Evolutionary conservation across 2,113 vertebrate species (phyloP).

Genomic region (Laterallus jamaicensis): DNA sequence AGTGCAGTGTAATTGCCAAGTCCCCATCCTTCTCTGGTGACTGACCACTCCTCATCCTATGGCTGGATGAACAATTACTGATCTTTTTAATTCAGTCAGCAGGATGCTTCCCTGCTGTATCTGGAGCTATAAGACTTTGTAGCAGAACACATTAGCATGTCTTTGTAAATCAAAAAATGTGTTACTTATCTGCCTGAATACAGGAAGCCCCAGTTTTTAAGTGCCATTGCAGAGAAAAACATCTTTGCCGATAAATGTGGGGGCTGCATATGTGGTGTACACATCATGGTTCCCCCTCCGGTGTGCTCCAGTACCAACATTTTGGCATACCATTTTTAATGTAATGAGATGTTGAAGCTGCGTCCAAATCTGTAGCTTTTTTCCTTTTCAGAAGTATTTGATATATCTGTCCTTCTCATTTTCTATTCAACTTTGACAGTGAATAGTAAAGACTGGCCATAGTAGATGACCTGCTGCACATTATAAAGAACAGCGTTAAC

Average conservation of each 20-base stretch:
- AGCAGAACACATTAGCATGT: not conserved
- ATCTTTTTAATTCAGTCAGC: not conserved
- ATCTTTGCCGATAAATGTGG: not conserved
- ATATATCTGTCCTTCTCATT: not conserved
- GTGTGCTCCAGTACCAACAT: accelerated
- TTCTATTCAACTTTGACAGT: not conserved
- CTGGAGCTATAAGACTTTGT: not conserved
- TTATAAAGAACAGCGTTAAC: not conserved
- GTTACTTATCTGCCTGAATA: not conserved
- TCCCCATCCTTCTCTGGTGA: not conserved
- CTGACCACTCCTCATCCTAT: not conserved
- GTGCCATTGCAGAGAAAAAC: not conserved
- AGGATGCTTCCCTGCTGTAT: not conserved
- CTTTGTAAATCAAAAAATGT: not conserved
- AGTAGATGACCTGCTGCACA: not conserved
- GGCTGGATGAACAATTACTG: not conserved
- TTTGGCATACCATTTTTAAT: not conserved
- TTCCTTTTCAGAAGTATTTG: not conserved
- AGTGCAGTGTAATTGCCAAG: not conserved
- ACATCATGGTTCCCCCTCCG: not conserved
- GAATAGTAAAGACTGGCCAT: not conserved
- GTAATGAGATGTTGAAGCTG: not conserved
- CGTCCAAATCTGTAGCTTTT: not conserved
- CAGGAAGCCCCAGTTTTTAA: not conserved
- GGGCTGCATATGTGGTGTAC: accelerated